A percentile compares a stretch with the other conserved stretches of the same genome.
These are phyloP conservation scores for Allophyes oxyacanthae DNA, from an alignment of 2,888 invertebrate genomes.

Conservation along the genomic window DNA sequence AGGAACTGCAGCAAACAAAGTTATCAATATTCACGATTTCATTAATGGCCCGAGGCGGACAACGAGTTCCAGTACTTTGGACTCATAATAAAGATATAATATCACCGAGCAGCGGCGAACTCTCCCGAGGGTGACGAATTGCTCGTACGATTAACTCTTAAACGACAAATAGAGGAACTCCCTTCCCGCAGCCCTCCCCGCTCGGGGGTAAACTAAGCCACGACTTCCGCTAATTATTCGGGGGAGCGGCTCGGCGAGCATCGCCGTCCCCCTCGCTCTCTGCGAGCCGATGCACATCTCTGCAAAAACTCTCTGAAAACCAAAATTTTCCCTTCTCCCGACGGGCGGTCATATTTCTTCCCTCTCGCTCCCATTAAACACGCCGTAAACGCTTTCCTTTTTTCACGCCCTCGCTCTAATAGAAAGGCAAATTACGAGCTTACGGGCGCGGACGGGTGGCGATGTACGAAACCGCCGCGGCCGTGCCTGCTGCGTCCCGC, in stretches of 20 bases:
- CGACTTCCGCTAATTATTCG: slow-evolving; percentile 88
- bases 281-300: slow-evolving; percentile 86
- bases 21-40: slow-evolving; percentile 87
- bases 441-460: slow-evolving; percentile 89
- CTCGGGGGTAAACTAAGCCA: slow-evolving; percentile 86
- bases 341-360: slow-evolving; percentile 88
- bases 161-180: slow-evolving; percentile 89
- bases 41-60: slow-evolving; percentile 81
- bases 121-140: slow-evolving; percentile 88
- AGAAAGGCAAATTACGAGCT: slow-evolving; percentile 90
- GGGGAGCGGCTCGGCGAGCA: slow-evolving; percentile 80
- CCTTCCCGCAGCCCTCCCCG: slow-evolving; percentile 82
- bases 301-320: slow-evolving; percentile 88
- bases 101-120: slow-evolving; percentile 67
- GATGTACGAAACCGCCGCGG: slow-evolving; percentile 87
- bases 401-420: slow-evolving; percentile 90
- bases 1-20: slow-evolving; percentile 70
- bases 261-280: slow-evolving; percentile 82
- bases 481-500: slow-evolving; percentile 77
- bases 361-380: slow-evolving; percentile 89
- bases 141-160: slow-evolving; percentile 89
- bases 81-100: slow-evolving; percentile 88
- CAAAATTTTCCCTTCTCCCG: slow-evolving; percentile 88
- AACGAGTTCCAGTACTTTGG: slow-evolving; percentile 68
- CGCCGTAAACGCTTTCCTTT: slow-evolving; percentile 90